phyloP scores from a whole-genome alignment of 2,888 invertebrate genomes.

The Petrolisthes cinctipes region DNA sequence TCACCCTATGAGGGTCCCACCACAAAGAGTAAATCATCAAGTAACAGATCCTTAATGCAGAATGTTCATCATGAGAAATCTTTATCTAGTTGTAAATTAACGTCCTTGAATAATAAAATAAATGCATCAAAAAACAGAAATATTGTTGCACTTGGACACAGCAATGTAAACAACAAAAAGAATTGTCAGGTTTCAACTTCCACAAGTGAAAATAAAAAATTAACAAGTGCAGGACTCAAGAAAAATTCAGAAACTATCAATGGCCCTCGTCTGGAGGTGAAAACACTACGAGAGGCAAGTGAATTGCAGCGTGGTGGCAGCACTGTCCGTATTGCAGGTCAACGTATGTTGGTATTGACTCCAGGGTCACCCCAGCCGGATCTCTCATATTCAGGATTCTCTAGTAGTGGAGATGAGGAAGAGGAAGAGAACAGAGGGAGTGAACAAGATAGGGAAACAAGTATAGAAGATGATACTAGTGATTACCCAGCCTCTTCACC shows the following conservation, averaged over 20 bases:
- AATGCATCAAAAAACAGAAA: conserved; percentile 19
- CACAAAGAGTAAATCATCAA: neutral
- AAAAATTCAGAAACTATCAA: neutral
- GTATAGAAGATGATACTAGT: conserved; percentile 46
- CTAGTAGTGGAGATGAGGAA: conserved; percentile 48
- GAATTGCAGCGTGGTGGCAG: conserved; percentile 47
- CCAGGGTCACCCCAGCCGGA: conserved; percentile 24
- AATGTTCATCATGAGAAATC: neutral
- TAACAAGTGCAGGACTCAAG: neutral
- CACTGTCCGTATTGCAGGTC: conserved; percentile 60
- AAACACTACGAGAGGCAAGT: conserved; percentile 43
- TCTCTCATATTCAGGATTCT: conserved; percentile 36
- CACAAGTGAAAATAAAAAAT: neutral
- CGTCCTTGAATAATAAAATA: conserved; percentile 20
- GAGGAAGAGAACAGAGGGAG: neutral
- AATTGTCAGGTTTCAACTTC: neutral
- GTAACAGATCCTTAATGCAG: neutral
- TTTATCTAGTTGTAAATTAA: neutral
- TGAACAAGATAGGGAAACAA: neutral
- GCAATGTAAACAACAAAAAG: neutral
- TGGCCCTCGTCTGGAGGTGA: conserved; percentile 38
- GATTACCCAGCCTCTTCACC: conserved; percentile 56
- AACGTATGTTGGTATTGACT: conserved; percentile 50
- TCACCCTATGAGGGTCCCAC: neutral
- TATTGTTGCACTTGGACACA: neutral